Evolutionary conservation across 1,140 invertebrate species (phyloP), one percentile per base, ranked within the genome.

Genomic region (Dreissena polymorpha): DNA sequence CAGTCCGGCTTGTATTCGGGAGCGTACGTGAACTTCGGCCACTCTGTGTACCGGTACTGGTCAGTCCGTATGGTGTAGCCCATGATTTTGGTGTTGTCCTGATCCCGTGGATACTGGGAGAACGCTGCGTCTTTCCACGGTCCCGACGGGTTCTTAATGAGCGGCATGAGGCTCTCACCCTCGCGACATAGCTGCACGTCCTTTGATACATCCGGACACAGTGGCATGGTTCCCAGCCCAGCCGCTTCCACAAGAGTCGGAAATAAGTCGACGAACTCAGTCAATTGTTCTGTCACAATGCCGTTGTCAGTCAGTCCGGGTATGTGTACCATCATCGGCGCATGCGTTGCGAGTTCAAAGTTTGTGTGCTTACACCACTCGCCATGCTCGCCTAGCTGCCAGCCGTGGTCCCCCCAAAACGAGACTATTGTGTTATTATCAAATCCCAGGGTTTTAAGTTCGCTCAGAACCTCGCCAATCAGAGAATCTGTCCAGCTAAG

Each of bases 51-150:
- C 74, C 96, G 94, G 91, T 95, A 96, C 63, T 92, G 87, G 65
- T 93, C 90, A 16, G 95, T 96, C 87, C 95, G 94, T 55, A 97
- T 92, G 39, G 95, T 95, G 76, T 93, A 93, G 8, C 97, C 97
- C 97, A 98, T 98, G 79, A 97, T 95, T 88, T 94, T 96, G 64
- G 97, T 97, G 55, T 97, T 92, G 88, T 96, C 96, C 60, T 96
- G 94, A 7, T 53, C 55, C 49, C 84, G 64, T 6, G 67, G 74
- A 25, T 72, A 67, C 63, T 97, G 97, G 88, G 96, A 96, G 63
- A 96, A 95, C 12, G 95, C 95, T 18, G 86, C 90, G 29, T 23
- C 68, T 69, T 91, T 91, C 84, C 86, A 86, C 13, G 29, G 18
- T 12, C 49, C 13, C 5, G 27, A 23, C 0, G 76, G 75, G 16